Percentiles rank a stretch among this genome's conserved stretches.
phyloP scores from a whole-genome alignment of 2,888 invertebrate species.

The Entomobrya proxima region DNA sequence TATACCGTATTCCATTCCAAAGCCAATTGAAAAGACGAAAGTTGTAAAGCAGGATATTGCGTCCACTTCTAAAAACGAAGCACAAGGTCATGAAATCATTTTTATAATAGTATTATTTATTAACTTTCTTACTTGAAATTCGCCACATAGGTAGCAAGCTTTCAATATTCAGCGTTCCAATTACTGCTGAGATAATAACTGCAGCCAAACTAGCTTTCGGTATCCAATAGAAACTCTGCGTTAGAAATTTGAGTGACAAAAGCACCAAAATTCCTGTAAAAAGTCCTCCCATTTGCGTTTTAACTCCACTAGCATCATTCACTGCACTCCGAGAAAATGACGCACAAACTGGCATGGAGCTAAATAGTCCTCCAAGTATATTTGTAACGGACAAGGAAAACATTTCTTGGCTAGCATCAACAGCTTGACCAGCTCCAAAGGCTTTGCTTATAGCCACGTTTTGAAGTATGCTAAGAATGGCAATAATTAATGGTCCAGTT shows the following conservation, averaged over 20 bases:
- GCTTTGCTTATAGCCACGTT: slow-evolving; percentile 96
- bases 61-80: slow-evolving; percentile 82
- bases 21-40: slow-evolving; percentile 82
- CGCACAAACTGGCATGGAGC: slow-evolving; percentile 91
- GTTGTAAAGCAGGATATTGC: slow-evolving; percentile 83
- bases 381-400: slow-evolving; percentile 84
- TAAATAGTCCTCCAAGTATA: slow-evolving; percentile 88
- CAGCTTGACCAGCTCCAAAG: slow-evolving; percentile 85
- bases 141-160: slow-evolving; percentile 64
- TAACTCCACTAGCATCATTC: slow-evolving; percentile 90
- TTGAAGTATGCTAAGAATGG: slow-evolving; percentile 92
- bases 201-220: slow-evolving; percentile 65
- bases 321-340: slow-evolving; percentile 94
- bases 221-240: slow-evolving; percentile 65
- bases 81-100: background rate
- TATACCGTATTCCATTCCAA: slow-evolving; percentile 85
- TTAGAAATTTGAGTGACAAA: slow-evolving; percentile 60
- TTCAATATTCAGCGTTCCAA: slow-evolving; percentile 66
- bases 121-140: slow-evolving; percentile 60
- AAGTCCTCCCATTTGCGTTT: slow-evolving; percentile 88
- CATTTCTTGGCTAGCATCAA: slow-evolving; percentile 95
- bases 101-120: background rate
- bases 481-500: slow-evolving; percentile 89
- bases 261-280: slow-evolving; percentile 81
- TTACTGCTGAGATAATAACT: slow-evolving; percentile 65